Evolutionary conservation across 2,888 invertebrate species (phyloP), one percentile per base, ranked within the genome.

Genomic region (Pyrochroa serraticornis): DNA sequence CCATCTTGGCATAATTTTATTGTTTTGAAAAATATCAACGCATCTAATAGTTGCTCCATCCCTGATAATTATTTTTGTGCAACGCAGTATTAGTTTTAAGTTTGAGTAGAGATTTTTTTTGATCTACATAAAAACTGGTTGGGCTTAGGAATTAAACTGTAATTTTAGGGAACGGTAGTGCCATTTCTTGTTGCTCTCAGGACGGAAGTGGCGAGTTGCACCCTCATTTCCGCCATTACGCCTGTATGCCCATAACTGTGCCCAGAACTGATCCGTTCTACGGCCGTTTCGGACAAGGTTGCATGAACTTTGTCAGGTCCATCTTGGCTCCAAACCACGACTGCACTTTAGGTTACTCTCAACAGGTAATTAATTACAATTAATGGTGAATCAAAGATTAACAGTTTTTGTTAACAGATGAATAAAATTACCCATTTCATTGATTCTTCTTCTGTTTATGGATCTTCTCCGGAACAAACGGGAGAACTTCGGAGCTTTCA

Each of bases 381-480:
- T 7, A 33, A 48, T 12, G 14, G 9, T 33, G 8, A 14, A 10
- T 10, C 7, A 31, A 52, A 8, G 1, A 37, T 49, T 42, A 31
- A 12, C 13, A 42, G 44, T 60, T 49, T 36, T 38, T 58, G 47
- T 33, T 67, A 73, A 31, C 75, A 90, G 87, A 87, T 90, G 87
- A 89, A 89, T 72, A 88, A 91, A 64, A 87, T 89, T 0, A 87
- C 90, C 0, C 90, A 91, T 64, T 90, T 82, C 65, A 74, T 88
- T 2, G 93, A 93, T 71, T 86, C 87, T 0, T 92, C 92, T 0
- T 84, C 86, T 3, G 81, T 92, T 0, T 93, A 92, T 70, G 92
- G 92, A 0, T 89, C 87, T 6, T 84, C 84, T 33, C 72, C 80
- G 0, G 83, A 85, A 45, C 84, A 86, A 52, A 78, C 85, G 3